A percentile compares a stretch with the other conserved stretches of the same genome.
Evolutionary conservation across 2,113 vertebrate species (phyloP).

Genomic region (Tapirus terrestris): DNA sequence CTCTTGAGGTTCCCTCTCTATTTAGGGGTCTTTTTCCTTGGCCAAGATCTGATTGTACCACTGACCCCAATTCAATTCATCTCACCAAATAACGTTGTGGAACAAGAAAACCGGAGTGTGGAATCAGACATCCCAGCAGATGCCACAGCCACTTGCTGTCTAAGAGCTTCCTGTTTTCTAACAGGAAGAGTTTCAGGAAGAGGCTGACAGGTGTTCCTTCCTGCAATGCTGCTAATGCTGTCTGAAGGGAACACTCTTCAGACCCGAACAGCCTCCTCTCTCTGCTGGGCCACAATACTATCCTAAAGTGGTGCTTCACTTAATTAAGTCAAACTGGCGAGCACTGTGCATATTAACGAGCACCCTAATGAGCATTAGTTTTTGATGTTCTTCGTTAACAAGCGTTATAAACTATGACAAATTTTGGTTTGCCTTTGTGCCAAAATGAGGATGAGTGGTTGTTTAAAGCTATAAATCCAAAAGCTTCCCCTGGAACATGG

Average conservation of each 20-base stretch:
- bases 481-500: constrained; percentile 65
- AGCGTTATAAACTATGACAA: constrained; percentile 88
- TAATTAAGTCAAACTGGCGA: constrained; percentile 88
- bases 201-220: constrained; percentile 30
- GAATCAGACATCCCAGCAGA: constrained; percentile 66
- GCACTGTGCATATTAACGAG: constrained; percentile 88
- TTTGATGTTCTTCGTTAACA: constrained; percentile 89
- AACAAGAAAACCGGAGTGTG: constrained; percentile 45
- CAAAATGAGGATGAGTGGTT: constrained; percentile 81
- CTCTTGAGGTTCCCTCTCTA: constrained; percentile 13
- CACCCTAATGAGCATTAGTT: constrained; percentile 89
- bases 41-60: neutral
- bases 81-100: neutral
- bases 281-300: constrained; percentile 71
- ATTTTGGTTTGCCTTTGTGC: constrained; percentile 88
- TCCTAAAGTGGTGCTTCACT: constrained; percentile 81
- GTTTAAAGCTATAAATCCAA: constrained; percentile 82
- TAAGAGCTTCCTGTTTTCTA: constrained; percentile 69
- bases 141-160: constrained; percentile 34
- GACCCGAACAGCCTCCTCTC: constrained; percentile 48
- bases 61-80: constrained; percentile 41
- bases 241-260: constrained; percentile 68
- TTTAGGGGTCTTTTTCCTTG: constrained; percentile 38
- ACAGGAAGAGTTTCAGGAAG: constrained; percentile 57
- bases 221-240: constrained; percentile 44